phyloP scores from a whole-genome alignment of 2,888 invertebrate genomes.

The Mellilla xanthometata region DNA sequence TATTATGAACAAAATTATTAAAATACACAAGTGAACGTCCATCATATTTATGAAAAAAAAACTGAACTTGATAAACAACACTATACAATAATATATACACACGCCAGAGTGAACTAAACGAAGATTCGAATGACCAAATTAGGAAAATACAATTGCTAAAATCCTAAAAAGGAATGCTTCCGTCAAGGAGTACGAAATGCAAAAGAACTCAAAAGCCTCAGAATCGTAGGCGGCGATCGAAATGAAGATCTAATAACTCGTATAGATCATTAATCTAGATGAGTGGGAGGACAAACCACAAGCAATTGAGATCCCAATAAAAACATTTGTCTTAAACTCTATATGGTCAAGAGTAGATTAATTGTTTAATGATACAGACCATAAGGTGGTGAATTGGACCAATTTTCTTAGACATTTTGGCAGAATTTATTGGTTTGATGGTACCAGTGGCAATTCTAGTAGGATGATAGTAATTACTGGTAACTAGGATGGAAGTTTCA shows the following conservation, averaged over 20 bases:
- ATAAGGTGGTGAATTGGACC: slow-evolving; percentile 33
- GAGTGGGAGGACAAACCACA: slow-evolving; percentile 30
- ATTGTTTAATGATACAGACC: slow-evolving; percentile 39
- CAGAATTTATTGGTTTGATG: slow-evolving; percentile 30
- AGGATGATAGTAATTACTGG: slow-evolving; percentile 11
- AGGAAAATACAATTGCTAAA: not conserved
- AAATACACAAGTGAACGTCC: slow-evolving; percentile 19
- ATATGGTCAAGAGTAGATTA: slow-evolving; percentile 37
- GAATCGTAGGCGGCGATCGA: slow-evolving; percentile 10
- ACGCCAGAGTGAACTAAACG: too few species aligned
- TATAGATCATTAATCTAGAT: slow-evolving; percentile 15
- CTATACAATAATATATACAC: too few species aligned
- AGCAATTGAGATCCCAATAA: slow-evolving; percentile 26
- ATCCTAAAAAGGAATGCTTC: slow-evolving; percentile 1
- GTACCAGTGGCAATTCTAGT: not conserved
- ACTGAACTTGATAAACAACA: not conserved
- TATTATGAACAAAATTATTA: slow-evolving; percentile 19
- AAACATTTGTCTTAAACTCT: slow-evolving; percentile 40
- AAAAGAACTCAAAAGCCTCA: slow-evolving; percentile 1
- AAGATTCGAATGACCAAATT: not conserved
- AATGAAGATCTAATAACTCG: slow-evolving; percentile 11
- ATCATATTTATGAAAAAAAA: too few species aligned
- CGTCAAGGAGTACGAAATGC: slow-evolving; percentile 5
- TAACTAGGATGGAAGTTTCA: slow-evolving; percentile 9
- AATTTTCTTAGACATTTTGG: slow-evolving; percentile 37